A percentile compares a stretch with the other conserved stretches of the same genome.
These are phyloP conservation scores for Empidonax traillii DNA, from an alignment of 2,113 vertebrate species.

Conservation along the genomic window DNA sequence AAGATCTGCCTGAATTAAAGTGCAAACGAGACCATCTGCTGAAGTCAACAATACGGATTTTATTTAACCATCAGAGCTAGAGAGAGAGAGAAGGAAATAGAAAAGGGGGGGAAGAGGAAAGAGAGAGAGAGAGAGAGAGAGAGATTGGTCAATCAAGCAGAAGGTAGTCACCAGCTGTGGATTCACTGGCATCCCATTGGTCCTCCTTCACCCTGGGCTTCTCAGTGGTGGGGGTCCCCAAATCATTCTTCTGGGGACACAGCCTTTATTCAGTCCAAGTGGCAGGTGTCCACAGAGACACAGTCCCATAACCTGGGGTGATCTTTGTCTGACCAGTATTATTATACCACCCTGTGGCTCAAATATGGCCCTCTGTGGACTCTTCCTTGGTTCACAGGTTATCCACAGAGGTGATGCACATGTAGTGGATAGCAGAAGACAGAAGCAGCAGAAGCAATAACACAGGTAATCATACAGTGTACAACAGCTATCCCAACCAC, in stretches of 20 bases:
- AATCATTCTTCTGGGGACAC: neutral
- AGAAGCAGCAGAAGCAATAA: neutral
- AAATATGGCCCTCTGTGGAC: neutral
- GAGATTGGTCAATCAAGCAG: neutral
- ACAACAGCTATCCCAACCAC: neutral
- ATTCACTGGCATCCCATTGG: neutral
- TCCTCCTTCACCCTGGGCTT: neutral
- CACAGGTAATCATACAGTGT: neutral
- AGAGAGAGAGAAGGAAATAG: neutral
- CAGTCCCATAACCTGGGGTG: neutral
- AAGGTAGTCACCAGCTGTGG: neutral
- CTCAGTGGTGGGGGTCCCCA: neutral
- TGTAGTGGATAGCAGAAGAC: neutral
- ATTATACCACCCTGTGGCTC: rapidly evolving
- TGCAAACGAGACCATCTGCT: neutral
- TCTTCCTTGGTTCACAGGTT: neutral
- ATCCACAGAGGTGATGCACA: neutral
- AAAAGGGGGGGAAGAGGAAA: neutral
- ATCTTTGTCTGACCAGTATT: neutral
- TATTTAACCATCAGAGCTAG: neutral
- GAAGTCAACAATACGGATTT: neutral
- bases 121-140: neutral
- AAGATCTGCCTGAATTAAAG: neutral
- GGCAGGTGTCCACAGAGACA: neutral
- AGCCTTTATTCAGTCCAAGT: neutral